Percentiles rank a stretch among this genome's conserved stretches.
These are phyloP conservation scores for Acromyrmex heyeri DNA, from an alignment of 1,140 invertebrate genomes.

Conservation along the genomic window DNA sequence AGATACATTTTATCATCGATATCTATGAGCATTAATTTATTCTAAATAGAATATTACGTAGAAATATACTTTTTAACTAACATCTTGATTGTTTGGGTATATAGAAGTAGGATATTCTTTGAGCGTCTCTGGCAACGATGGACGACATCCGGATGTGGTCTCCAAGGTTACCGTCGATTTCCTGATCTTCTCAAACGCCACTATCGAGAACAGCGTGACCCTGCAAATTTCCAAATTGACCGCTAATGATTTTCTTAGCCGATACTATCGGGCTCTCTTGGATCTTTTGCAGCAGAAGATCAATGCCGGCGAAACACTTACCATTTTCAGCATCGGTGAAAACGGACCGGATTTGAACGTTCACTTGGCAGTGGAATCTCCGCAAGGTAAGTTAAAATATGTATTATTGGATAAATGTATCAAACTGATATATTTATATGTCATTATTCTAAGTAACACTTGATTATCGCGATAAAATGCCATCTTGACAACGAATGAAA, in stretches of 20 bases:
- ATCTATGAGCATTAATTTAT: slow-evolving; percentile 38
- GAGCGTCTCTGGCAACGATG: slow-evolving; percentile 95
- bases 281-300: slow-evolving; percentile 90
- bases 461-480: too few relatives aligned
- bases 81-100: slow-evolving; percentile 3
- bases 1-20: background rate
- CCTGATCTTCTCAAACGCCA: slow-evolving; percentile 92
- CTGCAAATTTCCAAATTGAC: slow-evolving; percentile 91
- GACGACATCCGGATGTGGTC: slow-evolving; percentile 93
- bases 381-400: slow-evolving; percentile 75
- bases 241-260: slow-evolving; percentile 91
- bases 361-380: slow-evolving; percentile 88
- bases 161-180: slow-evolving; percentile 95
- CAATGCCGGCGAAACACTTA: slow-evolving; percentile 89
- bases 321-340: slow-evolving; percentile 92
- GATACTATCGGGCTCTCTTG: slow-evolving; percentile 91
- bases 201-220: slow-evolving; percentile 94
- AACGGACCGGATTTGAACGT: slow-evolving; percentile 89
- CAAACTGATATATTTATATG: background rate
- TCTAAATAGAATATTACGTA: background rate
- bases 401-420: background rate
- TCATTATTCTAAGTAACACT: too few relatives aligned
- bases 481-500: too few relatives aligned
- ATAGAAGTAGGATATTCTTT: slow-evolving; percentile 90
- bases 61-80: slow-evolving; percentile 18